A percentile compares a stretch with the other conserved stretches of the same genome.
These are phyloP conservation scores for Junco hyemalis DNA, from an alignment of 2,113 vertebrate species.

Conservation along the genomic window DNA sequence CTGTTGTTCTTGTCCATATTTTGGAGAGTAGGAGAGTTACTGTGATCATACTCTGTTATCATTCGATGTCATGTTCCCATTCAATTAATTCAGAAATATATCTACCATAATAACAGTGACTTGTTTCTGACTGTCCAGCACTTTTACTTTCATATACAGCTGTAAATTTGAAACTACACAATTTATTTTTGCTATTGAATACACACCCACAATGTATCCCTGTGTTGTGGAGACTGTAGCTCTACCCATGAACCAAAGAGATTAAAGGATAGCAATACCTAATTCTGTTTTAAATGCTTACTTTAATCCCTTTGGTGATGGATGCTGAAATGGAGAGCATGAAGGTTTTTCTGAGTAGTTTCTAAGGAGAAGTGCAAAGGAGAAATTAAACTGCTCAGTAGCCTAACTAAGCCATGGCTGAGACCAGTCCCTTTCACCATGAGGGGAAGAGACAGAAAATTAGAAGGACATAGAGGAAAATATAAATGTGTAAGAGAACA, in stretches of 20 bases:
- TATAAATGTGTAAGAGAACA: accelerated
- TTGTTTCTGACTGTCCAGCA: neutral
- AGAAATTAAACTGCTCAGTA: neutral
- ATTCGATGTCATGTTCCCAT: neutral
- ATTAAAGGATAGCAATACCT: neutral
- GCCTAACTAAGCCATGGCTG: neutral
- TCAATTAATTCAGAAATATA: neutral
- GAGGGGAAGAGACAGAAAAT: neutral
- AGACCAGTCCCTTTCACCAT: neutral
- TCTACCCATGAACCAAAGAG: neutral
- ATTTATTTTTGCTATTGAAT: neutral
- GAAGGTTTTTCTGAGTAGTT: neutral
- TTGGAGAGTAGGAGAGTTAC: neutral
- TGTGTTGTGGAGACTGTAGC: too few relatives aligned
- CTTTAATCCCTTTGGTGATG: neutral
- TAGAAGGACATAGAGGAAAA: neutral
- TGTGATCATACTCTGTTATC: neutral
- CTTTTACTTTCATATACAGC: neutral
- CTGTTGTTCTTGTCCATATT: neutral
- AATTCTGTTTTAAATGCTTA: neutral
- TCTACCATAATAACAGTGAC: neutral
- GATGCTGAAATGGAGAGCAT: neutral
- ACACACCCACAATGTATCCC: neutral
- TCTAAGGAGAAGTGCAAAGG: neutral
- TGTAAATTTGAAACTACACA: neutral